phyloP scores from a whole-genome alignment of 2,797 vertebrate species.

The Moxostoma hubbsi region DNA sequence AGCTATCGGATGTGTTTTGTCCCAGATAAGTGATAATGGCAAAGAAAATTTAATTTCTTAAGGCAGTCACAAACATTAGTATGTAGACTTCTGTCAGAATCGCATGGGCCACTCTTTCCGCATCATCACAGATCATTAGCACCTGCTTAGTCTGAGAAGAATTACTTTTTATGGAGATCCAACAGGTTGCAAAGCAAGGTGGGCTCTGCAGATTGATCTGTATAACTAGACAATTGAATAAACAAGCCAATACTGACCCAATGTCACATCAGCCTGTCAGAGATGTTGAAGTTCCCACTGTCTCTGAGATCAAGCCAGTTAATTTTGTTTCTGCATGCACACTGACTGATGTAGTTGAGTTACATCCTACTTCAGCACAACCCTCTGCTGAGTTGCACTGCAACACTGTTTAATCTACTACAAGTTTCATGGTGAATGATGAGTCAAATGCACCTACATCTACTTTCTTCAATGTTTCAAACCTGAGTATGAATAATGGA shows the following conservation, averaged over 20 bases:
- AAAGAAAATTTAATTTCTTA: constrained; percentile 22
- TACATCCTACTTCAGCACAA: too few species aligned
- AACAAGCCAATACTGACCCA: background rate
- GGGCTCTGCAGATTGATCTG: background rate
- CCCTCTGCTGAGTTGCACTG: too few species aligned
- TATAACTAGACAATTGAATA: constrained; percentile 11
- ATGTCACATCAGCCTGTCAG: background rate
- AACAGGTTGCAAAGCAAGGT: background rate
- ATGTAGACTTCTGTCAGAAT: background rate
- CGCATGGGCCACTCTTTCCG: background rate
- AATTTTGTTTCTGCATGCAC: too few species aligned
- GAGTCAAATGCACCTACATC: background rate
- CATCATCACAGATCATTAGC: constrained; percentile 17
- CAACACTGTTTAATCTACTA: too few species aligned
- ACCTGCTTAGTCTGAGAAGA: background rate
- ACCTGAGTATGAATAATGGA: background rate
- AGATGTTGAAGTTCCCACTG: background rate
- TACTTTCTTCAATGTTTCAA: background rate
- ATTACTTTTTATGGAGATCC: background rate
- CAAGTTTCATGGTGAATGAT: too few species aligned
- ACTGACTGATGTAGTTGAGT: too few species aligned
- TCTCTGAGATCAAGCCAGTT: too few species aligned
- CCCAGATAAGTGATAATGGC: background rate
- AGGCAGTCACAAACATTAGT: constrained; percentile 31
- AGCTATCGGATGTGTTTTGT: constrained; percentile 23